Percentiles rank a stretch among this genome's conserved stretches.
These are phyloP conservation scores for Corydoras sp. DNA, from an alignment of 2,113 vertebrate species.

Conservation along the genomic window DNA sequence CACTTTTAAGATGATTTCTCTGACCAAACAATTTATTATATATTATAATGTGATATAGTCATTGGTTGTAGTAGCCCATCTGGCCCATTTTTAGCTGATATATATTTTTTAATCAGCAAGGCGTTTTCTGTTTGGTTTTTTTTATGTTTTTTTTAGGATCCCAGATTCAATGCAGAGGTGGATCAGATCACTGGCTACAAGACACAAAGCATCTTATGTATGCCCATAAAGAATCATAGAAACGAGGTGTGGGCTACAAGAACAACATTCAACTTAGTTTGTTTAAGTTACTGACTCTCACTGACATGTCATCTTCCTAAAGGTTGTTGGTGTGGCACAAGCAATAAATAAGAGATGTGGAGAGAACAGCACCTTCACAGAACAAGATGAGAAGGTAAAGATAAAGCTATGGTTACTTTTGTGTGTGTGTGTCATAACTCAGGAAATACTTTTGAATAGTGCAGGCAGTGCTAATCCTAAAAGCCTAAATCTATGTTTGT, in stretches of 20 bases:
- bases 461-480: too few relatives aligned
- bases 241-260: slow-evolving; percentile 74
- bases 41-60: too few relatives aligned
- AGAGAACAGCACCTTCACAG: slow-evolving; percentile 81
- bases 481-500: neutral
- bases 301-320: slow-evolving; percentile 30
- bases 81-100: too few relatives aligned
- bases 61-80: too few relatives aligned
- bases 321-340: slow-evolving; percentile 97
- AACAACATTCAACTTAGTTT: neutral
- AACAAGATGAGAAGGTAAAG: slow-evolving; percentile 93
- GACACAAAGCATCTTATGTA: slow-evolving; percentile 95
- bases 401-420: neutral
- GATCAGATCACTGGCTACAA: slow-evolving; percentile 96
- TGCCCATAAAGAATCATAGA: slow-evolving; percentile 97
- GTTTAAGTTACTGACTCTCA: neutral
- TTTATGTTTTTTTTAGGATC: slow-evolving; percentile 67
- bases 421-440: neutral
- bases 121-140: too few relatives aligned
- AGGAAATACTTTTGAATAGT: too few relatives aligned
- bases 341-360: slow-evolving; percentile 96
- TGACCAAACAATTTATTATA: too few relatives aligned
- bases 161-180: slow-evolving; percentile 94
- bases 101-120: too few relatives aligned
- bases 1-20: too few relatives aligned